Conservation (phyloP, 2,888 invertebrate genomes). For the Tridacna gigas region DNA sequence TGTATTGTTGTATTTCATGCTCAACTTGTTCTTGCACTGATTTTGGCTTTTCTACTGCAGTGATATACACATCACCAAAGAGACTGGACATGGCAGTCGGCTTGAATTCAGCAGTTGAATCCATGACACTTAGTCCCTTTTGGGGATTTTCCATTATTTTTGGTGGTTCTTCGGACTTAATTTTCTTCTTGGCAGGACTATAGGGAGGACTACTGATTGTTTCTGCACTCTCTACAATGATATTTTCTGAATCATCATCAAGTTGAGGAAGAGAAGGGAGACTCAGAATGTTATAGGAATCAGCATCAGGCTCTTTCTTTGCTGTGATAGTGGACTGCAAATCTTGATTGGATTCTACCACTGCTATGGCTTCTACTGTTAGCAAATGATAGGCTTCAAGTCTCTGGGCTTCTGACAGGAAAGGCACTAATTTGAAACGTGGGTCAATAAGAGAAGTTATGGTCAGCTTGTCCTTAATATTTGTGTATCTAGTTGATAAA, state of each 20-base stretch:
- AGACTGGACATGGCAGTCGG: too few species aligned
- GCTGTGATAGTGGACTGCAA: neutral
- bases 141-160: neutral
- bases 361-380: conserved; percentile 12
- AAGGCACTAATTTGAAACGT: conserved; percentile 42
- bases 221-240: neutral
- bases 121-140: neutral
- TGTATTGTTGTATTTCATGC: too few species aligned
- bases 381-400: conserved; percentile 15
- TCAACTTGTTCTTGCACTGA: too few species aligned
- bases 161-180: neutral
- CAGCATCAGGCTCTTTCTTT: neutral
- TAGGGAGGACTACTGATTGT: neutral
- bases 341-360: neutral
- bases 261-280: too few species aligned
- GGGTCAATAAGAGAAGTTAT: conserved; percentile 31
- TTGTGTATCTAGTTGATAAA: conserved; percentile 23
- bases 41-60: conserved; percentile 29
- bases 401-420: conserved; percentile 19
- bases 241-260: neutral
- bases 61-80: conserved; percentile 47
- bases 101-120: too few species aligned
- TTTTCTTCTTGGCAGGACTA: conserved; percentile 7
- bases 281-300: too few species aligned
- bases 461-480: conserved; percentile 20